Conservation (phyloP, 1,140 invertebrate genomes). For the Drosophila watanabei region DNA sequence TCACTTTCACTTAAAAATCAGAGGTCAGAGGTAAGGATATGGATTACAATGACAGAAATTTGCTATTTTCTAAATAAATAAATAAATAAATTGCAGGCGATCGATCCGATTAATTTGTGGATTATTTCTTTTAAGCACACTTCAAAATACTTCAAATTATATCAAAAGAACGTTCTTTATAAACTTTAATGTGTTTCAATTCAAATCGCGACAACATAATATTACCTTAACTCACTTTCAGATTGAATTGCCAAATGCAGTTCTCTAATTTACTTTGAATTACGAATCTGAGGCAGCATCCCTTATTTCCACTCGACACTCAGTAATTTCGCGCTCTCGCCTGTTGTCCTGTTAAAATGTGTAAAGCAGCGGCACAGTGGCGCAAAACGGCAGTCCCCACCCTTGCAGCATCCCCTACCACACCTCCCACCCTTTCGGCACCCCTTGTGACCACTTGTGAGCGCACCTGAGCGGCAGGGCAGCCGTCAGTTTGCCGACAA, state of each 20-base stretch:
- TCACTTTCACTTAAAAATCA: too few relatives aligned
- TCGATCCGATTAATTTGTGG: too few relatives aligned
- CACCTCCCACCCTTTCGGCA: background rate
- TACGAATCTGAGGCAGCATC: background rate
- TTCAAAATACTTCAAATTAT: too few relatives aligned
- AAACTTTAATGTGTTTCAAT: background rate
- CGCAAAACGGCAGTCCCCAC: constrained; percentile 44
- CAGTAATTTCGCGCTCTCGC: constrained; percentile 7
- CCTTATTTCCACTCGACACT: background rate
- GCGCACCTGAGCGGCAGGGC: constrained; percentile 77
- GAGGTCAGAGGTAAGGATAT: too few relatives aligned
- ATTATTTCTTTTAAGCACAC: too few relatives aligned
- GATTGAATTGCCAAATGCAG: background rate
- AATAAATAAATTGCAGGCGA: too few relatives aligned
- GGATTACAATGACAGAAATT: too few relatives aligned
- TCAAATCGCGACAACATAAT: background rate
- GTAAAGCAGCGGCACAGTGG: constrained; percentile 63
- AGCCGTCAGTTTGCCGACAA: constrained; percentile 47
- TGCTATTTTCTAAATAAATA: too few relatives aligned
- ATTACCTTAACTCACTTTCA: background rate
- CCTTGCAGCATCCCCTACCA: background rate
- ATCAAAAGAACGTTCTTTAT: too few relatives aligned
- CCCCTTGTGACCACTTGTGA: constrained; percentile 72
- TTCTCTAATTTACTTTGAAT: constrained; percentile 18
- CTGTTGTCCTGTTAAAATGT: constrained; percentile 70